Evolutionary conservation across 2,888 invertebrate species (phyloP), one percentile per base, ranked within the genome.

Genomic region (Piscicola geometra): DNA sequence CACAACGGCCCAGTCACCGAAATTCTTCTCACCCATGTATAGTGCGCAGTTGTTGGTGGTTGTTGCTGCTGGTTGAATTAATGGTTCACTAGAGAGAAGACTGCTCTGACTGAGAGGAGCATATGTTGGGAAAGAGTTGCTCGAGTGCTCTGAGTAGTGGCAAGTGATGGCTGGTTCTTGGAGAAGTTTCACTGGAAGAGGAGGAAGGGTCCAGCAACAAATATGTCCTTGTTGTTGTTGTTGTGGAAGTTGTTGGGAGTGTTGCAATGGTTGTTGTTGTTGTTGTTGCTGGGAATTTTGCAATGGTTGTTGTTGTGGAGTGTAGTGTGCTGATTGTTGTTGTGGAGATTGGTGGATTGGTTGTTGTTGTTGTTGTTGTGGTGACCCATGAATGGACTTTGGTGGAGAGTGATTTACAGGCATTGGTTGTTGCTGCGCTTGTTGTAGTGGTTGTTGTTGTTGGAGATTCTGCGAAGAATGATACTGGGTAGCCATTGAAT

Each of bases 271-370:
- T 25, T 33, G 68, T 25, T 15, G 32, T 30, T 5, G 30, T 68
- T 3, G 68, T 68, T 15, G 68, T 68, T n/a, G 28, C 3, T 5
- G 5, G 3, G 35, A 32, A 9, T 33, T 2, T 68, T 33, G 68
- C n/a, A 68, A 21, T 68, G 28, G 68, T 68, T 33, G 68, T 68
- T 33, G 68, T 30, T 28, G n/a, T 32, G 35, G 68, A 15, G 30
- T 9, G 9, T 9, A 25, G 9, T 25, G 9, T n/a, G n/a, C 12
- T 9, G 30, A 28, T 68, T 18, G 60, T 56, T 56, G 60, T 25
- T 18, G n/a, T 56, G 60, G 60, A 5, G 3, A n/a, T 25, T 25
- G 60, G 3, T 56, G n/a, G 3, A 25, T 25, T 25, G 60, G 21
- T 56, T 56, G 60, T 25, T 25, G 21, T n/a, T 28, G 64, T 30